Evolutionary conservation across 35 echinoderm and acorn worm genomes (phyloP), one percentile per base, ranked within the genome.

Genomic region (Patiria miniata): DNA sequence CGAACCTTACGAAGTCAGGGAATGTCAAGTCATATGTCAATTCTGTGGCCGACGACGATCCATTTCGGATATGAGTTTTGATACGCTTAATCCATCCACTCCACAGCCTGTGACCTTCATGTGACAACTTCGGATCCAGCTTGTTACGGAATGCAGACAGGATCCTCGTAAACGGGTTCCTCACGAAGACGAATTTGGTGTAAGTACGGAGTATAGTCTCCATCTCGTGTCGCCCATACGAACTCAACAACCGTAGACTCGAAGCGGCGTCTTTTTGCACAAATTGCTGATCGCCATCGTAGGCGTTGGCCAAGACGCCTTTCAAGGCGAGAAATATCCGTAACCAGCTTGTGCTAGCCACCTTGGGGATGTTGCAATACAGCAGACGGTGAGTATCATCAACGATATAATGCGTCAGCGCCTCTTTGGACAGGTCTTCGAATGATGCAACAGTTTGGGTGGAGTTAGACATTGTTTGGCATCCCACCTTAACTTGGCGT

Each of bases 291-390:
- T 77, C 34, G n/a, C 86, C 80, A n/a, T 89, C 50, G 54, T 89
- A 59, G 0, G 86, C 83, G 0, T 52, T 40, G 18, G 87, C 61
- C 19, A 86, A 40, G 39, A 87, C 36, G 30, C 96, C 96, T 7
- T 89, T 88, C 3, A 99, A 52, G 36, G 92, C 96, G 8, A 95
- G 83, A 12, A 94, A 85, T 14, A 99, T 79, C 3, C 96, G 77
- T 77, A 92, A 90, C 96, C 96, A 99, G 77, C 93, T 99, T 8
- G 96, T 99, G 28, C 92, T 88, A 7, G 92, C 96, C 9, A 92
- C 86, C 80, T 99, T 99, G 8, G 96, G 92, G 12, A 92, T 86
- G n/a, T 78, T 52, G 44, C 96, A 99, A 78, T 99, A 99, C 5
- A 94, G 34, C 44, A 95, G 57, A 68, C 87, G 83, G 80, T 99